Base-by-base conservation (phyloP, 2,113 vertebrate species). In the Solenodon paradoxus region DNA sequence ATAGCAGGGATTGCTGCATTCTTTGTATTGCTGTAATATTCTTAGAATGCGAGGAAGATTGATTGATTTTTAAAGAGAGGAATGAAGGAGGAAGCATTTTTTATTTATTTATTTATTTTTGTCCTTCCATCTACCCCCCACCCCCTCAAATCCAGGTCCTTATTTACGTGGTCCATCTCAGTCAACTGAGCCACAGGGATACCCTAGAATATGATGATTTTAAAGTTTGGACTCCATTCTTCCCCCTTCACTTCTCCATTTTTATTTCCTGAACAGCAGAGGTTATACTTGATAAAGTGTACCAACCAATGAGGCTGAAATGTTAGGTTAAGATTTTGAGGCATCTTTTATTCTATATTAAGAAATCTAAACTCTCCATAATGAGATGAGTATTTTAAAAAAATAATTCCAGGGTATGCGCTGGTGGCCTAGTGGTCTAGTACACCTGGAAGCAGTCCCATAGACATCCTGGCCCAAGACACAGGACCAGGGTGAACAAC, bases 231-330 rank as follows among this genome's bases (percentile, higher is more conserved):
- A 78, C 42, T 78, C 30, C 64, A 45, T 51, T 53, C 42, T 66
- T 26, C 40, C 1, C 24, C 22, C 49, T 84, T 49, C 32, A 71
- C 1, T 19, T 72, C 47, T 89, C 63, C 57, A 79, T 87, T 95
- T 93, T 96, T 87, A 87, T 86, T 94, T 84, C 35, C 47, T 79
- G 71, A 47, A 79, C 26, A 93, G 55, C 35, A 77, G 68, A 82
- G 24, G 32, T 82, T 89, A 85, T 28, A 75, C n/a, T n/a, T 68
- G 53, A 11, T 59, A 64, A 94, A 68, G 38, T 57, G 22, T 59
- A 88, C 20, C 69, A 81, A 82, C 4, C 35, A 11, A 86, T 71
- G 15, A 63, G 51, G 86, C 3, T 77, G 32, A 96, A 91, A 83
- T 64, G 32, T 55, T 30, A 95, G 20, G 40, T 24, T 59, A 79